Percentiles rank a stretch among this genome's conserved stretches.
These are phyloP conservation scores for Phocides pigmalion DNA, from an alignment of 1,140 invertebrate species.

Conservation along the genomic window DNA sequence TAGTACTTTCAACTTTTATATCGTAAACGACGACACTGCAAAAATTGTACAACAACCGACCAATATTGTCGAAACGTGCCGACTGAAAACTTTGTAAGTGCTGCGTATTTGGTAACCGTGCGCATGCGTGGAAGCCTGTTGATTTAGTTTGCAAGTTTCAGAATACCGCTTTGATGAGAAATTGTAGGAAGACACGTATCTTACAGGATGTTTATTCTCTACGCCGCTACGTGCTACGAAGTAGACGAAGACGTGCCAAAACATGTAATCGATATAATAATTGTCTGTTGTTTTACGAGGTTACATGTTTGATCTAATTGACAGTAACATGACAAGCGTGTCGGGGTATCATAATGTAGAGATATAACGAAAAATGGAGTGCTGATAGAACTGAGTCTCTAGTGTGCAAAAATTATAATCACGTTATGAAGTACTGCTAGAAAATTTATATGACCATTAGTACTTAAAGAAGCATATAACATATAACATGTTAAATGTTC, in stretches of 20 bases:
- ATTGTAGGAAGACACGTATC: constrained; percentile 33
- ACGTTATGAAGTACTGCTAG: too few species aligned
- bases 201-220: constrained; percentile 30
- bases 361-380: too few species aligned
- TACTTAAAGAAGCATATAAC: too few species aligned
- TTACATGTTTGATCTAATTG: too few species aligned
- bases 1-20: constrained; percentile 23
- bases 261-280: constrained; percentile 4
- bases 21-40: constrained; percentile 13
- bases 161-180: constrained; percentile 34
- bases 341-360: too few species aligned
- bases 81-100: constrained; percentile 53
- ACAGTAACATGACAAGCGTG: too few species aligned
- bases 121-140: constrained; percentile 64
- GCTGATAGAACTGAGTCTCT: too few species aligned
- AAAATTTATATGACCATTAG: too few species aligned
- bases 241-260: constrained; percentile 2
- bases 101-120: constrained; percentile 30
- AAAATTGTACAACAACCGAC: constrained; percentile 39
- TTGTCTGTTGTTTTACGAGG: neutral
- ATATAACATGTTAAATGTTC: too few species aligned
- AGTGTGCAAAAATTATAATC: too few species aligned
- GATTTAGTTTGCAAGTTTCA: constrained; percentile 50
- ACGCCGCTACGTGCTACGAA: constrained; percentile 27
- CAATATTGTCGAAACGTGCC: constrained; percentile 40